These are phyloP conservation scores for Oophaga pumilio DNA, from an alignment of 2,113 vertebrate genomes.

Conservation along the genomic window DNA sequence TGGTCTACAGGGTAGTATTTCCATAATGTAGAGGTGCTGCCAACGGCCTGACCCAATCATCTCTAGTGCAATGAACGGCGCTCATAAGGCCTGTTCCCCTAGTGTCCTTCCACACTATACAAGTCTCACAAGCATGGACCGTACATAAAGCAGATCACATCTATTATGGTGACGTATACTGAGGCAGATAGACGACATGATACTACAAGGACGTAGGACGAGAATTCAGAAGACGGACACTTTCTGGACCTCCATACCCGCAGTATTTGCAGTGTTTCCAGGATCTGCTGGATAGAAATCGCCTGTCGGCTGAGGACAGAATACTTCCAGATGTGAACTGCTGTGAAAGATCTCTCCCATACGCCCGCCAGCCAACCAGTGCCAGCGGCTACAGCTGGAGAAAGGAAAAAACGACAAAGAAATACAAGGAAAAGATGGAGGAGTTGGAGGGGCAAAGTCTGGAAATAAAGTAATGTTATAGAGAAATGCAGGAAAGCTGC, in stretches of 20 bases:
- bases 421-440: not conserved
- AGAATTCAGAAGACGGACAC: not conserved
- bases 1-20: not conserved
- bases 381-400: constrained; percentile 8
- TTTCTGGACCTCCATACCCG: not conserved
- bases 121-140: not conserved
- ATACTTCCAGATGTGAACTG: constrained; percentile 48
- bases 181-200: not conserved
- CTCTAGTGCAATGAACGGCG: not conserved
- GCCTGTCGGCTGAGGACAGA: constrained; percentile 20
- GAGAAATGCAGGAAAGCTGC: not conserved
- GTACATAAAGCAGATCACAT: not conserved
- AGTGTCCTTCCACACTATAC: not conserved
- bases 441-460: not conserved
- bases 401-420: constrained; percentile 8
- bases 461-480: constrained; percentile 33
- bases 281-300: not conserved
- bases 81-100: too few species aligned
- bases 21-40: not conserved
- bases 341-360: constrained; percentile 37
- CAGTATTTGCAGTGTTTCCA: not conserved
- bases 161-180: not conserved
- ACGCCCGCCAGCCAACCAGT: constrained; percentile 11
- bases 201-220: not conserved
- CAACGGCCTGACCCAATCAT: not conserved